phyloP scores from a whole-genome alignment of 1,140 invertebrate genomes.

The Steinernema khuongi region DNA sequence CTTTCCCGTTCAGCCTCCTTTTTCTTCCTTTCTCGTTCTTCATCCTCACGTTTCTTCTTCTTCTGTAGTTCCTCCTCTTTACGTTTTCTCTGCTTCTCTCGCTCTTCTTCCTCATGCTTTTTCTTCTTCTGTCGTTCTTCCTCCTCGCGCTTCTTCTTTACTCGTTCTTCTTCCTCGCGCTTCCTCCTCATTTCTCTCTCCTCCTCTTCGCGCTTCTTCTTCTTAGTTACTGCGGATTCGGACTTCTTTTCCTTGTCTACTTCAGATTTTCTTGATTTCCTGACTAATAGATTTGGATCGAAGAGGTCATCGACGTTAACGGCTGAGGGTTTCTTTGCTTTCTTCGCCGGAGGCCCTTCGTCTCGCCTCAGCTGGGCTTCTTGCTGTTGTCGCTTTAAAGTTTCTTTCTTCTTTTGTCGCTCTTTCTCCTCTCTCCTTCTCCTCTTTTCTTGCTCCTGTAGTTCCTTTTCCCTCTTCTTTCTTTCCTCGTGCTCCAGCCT shows the following conservation, averaged over 20 bases:
- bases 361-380: no score
- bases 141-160: neutral
- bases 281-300: no score
- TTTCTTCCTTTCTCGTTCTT: neutral
- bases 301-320: neutral
- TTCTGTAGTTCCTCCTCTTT: neutral
- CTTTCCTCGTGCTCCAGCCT: neutral
- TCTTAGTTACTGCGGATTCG: neutral
- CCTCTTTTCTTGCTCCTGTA: neutral
- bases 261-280: neutral
- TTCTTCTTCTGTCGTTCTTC: neutral
- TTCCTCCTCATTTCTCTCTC: neutral
- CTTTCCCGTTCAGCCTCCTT: neutral
- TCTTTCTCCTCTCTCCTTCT: neutral
- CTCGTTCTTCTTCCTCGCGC: neutral
- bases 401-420: neutral
- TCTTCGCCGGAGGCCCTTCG: no score
- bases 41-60: neutral
- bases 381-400: no score
- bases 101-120: neutral
- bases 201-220: neutral
- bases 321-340: no score
- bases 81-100: neutral
- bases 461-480: conserved; percentile 10
- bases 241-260: neutral